phyloP scores from a whole-genome alignment of 1,140 invertebrate genomes.

The Pseudomyrmex concolor region DNA sequence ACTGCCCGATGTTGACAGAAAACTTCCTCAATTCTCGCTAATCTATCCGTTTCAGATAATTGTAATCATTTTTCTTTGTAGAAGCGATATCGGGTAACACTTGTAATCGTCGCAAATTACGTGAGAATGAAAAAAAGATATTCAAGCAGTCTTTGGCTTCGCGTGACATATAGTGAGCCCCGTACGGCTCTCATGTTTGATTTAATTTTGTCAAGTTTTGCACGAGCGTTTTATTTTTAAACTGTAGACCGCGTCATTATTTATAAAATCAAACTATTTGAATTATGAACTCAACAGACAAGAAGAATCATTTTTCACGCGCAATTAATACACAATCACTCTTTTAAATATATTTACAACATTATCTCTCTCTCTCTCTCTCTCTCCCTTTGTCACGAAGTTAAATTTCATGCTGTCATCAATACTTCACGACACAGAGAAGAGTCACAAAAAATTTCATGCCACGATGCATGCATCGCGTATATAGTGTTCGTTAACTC shows the following conservation, averaged over 20 bases:
- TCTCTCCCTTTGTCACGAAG: not conserved
- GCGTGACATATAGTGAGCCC: not conserved
- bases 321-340: not conserved
- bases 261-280: not conserved
- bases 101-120: not conserved
- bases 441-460: slow-evolving; percentile 18
- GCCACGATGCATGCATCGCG: slow-evolving; percentile 12
- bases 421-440: slow-evolving; percentile 13
- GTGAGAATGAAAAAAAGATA: not conserved
- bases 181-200: too few species aligned
- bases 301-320: not conserved
- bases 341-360: slow-evolving; percentile 34
- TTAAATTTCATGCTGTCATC: slow-evolving; percentile 42
- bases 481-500: slow-evolving; percentile 43
- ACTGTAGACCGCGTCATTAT: too few species aligned
- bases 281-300: not conserved
- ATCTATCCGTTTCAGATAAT: not conserved
- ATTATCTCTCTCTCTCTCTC: not conserved
- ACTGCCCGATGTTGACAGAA: slow-evolving; percentile 1
- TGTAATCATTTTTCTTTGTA: not conserved
- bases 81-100: too few species aligned
- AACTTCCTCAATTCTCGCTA: slow-evolving; percentile 18
- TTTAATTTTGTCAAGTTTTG: too few species aligned
- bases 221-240: too few species aligned
- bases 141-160: not conserved